Base-by-base conservation (phyloP, 1,140 invertebrate species). In the Callitettix versicolor region DNA sequence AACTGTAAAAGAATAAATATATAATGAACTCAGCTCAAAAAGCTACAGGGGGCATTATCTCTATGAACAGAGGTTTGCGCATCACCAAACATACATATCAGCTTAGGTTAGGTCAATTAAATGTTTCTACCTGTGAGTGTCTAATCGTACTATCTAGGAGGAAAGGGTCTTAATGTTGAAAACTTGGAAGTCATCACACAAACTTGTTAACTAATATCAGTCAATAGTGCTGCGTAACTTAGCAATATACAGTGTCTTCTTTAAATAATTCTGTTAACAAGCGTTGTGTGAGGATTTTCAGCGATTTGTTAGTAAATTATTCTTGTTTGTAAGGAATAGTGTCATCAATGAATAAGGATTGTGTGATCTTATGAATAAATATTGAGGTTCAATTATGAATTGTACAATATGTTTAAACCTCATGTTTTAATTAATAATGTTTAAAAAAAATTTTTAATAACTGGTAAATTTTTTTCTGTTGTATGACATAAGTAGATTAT, bases 71-170 rank as follows among this genome's bases (percentile, higher is more conserved):
- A 48, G 42, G 57, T 55, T 38, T 55, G 54, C 38, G 51, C 53
- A 58, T 60, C 59, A 58, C 49, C 53, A 58, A 56, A 58, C 59
- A 53, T 58, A 58, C 56, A 58, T 58, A 60, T 60, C 58, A 60
- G 55, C 46, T 56, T 60, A 60, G 58, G 46, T 55, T 60, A 60
- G 55, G 54, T 53, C 50, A 55, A 56, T 55, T 60, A 53, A 57
- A 60, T 60, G 58, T 60, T 60, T 60, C 55, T 60, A 60, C 56
- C 55, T 56, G 57, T 56, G 41, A 58, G 50, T 56, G 57, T 56
- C 57, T 55, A 55, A 26, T 55, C 46, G 42, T 55, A 47, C 43
- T 36, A 43, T 55, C n/a, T 55, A 47, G 26, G 26, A 55, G 41
- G 12, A 47, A 21, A 44, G 52, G 24, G 40, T 44, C 50, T 41